Evolutionary conservation across 2,113 vertebrate species (phyloP), one percentile per base, ranked within the genome.

Genomic region (Poecilia latipinna): DNA sequence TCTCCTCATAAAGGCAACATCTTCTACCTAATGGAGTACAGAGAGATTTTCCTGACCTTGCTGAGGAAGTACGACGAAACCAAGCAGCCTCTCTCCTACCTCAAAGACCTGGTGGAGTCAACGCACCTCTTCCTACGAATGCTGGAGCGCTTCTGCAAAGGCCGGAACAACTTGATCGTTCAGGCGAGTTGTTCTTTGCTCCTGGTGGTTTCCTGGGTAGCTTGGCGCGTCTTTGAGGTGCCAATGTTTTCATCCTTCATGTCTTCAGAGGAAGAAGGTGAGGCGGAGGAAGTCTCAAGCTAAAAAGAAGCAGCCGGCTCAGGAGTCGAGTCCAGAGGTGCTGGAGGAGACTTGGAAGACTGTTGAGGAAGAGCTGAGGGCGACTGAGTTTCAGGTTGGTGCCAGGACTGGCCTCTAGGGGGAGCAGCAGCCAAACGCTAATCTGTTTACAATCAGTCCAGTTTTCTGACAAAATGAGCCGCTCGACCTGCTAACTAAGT

Each of bases 1-100:
- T 10, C n/a, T 71, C 10, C 72, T 65, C 12, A 37, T 77, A 7
- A 60, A 99, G 98, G 96, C 87, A 99, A 99, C 83, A 97, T 99
- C 78, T 99, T 99, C 91, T 99, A 99, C 85, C n/a, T 98, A 88
- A 97, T 97, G 97, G 98, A 99, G 64, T 99, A 96, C 89, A 94
- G 98, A 64, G 97, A 99, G 85, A 96, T 99, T 35, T 98, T 99
- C 90, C 92, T 99, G 11, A 88, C 97, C 0, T 93, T 99, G 61
- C 94, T 99, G 82, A 96, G 97, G 44, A 98, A 98, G 86, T 98
- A 96, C 1, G 96, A 99, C 3, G 96, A 96, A 87, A 93, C 94
- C 61, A 95, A 75, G 71, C 98, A 99, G 86, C 97, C 97, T 0
- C 94, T 82, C 0, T 96, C 96, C 4, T 99, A 97, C 89, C 92